Evolutionary conservation across 2,888 invertebrate species (phyloP), one percentile per base, ranked within the genome.

Genomic region (Patella depressa): DNA sequence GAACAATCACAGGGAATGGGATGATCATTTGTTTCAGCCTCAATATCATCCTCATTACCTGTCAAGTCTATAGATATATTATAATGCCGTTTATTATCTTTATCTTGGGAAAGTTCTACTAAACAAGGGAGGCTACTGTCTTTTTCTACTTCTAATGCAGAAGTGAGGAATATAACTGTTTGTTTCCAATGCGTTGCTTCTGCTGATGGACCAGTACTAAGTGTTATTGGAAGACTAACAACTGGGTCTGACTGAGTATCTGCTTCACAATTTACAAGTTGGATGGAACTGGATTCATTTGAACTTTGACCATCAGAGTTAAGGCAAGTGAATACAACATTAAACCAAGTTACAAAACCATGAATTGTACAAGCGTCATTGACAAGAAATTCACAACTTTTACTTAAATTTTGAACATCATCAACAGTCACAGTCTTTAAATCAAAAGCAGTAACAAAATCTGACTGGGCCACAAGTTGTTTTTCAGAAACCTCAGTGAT

Each of bases 111-210:
- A 24, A 90, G 81, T 5, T 82, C 82, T 15, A 90, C 73, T 45
- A 78, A 80, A 79, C 88, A 88, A 57, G 77, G 78, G 19, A 90
- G 78, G 14, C 65, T 77, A 53, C 90, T 87, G n/a, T 95, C 96
- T 92, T 94, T 92, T 82, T 94, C 94, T 0, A 97, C 94, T 73
- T 93, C 91, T 72, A 95, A 93, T 55, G 95, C 94, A 83, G 95
- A 94, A 81, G 94, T 95, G 17, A 98, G 93, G 88, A 96, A 95
- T 91, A 98, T 97, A 1, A 97, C 94, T 0, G 97, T 97, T 91
- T 98, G 98, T 89, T 97, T 97, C 98, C 98, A 98, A 93, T 98
- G 98, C 0, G 98, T 98, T 34, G 94, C 93, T 0, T 94, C 93
- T 0, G 93, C 92, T 65, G 93, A 92, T 3, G 98, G 97, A 1